Conservation (phyloP, 2,888 invertebrate genomes). For the Nephrotoma appendiculata region DNA sequence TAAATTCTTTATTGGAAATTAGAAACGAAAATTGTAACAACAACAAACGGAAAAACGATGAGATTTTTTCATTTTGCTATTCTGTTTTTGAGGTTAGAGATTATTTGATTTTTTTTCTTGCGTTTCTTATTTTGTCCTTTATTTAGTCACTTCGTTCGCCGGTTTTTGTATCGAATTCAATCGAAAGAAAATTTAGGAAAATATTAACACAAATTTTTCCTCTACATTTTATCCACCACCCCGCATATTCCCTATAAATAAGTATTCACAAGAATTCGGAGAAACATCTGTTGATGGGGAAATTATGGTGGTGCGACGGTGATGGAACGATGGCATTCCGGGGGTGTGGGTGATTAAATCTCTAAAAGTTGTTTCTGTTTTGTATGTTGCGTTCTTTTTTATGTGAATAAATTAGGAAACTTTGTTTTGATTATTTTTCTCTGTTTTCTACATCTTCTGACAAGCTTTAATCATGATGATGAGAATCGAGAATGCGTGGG, state of each 20-base stretch:
- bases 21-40: neutral
- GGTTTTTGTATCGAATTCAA: neutral
- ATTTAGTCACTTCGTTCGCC: neutral
- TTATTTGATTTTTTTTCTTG: neutral
- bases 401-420: neutral
- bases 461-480: neutral
- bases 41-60: neutral
- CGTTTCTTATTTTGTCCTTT: neutral
- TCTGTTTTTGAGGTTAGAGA: neutral
- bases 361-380: neutral
- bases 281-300: neutral
- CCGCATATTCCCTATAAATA: neutral
- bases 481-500: neutral
- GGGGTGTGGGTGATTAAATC: neutral
- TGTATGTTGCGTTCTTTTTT: neutral
- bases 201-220: neutral
- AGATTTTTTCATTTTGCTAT: neutral
- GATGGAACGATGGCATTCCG: neutral
- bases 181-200: neutral
- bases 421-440: neutral
- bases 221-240: neutral
- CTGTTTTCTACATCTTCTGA: neutral
- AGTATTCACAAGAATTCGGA: neutral
- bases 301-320: neutral
- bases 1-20: neutral